Base-by-base conservation (phyloP, 2,888 invertebrate genomes). In the Argyra leucocephala region DNA sequence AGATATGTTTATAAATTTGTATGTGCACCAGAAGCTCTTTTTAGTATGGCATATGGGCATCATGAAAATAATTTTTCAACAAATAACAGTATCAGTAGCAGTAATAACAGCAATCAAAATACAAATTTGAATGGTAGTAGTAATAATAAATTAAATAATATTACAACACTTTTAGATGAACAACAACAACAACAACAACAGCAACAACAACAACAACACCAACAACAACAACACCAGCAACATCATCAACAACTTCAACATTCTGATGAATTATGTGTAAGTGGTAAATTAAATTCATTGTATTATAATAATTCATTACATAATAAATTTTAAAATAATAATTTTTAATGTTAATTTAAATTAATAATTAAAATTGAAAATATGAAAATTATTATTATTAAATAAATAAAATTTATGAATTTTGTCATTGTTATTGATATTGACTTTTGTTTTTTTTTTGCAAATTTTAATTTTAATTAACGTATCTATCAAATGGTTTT, bases 1-100 rank as follows among this genome's bases (percentile, higher is more conserved):
- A 86, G 96, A 73, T 96, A 96, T 81, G 96, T 96, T 15, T 96
- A 96, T 82, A 93, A 95, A 76, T 96, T 96, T 77, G 95, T 96
- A 1, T 96, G 96, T 79, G 95, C 96, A 78, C 96, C 96, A 0
- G 92, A 93, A 69, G 92, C 92, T 0, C 80, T 93, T 3, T 92
- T 93, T 81, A 91, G 88, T 74, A 90, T 92, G 89, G 88, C 90
- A 10, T 87, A 87, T 65, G 79, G 79, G 0, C 78, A 78, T 66
- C 70, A 69, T 23, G 69, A 67, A 70, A 60, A 62, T 58, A 72
- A 15, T 62, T 48, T 15, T 31, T 59, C 61, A 57, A 62, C 68
- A 36, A 70, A 67, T 70, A 64, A 66, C 69, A 61, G 26, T 15
- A 37, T n/a, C 12, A 65, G 26, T 22, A 22, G 48, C n/a, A 60